A percentile compares a stretch with the other conserved stretches of the same genome.
These are phyloP conservation scores for Xiphydria camelus DNA, from an alignment of 2,888 invertebrate genomes.

Conservation along the genomic window DNA sequence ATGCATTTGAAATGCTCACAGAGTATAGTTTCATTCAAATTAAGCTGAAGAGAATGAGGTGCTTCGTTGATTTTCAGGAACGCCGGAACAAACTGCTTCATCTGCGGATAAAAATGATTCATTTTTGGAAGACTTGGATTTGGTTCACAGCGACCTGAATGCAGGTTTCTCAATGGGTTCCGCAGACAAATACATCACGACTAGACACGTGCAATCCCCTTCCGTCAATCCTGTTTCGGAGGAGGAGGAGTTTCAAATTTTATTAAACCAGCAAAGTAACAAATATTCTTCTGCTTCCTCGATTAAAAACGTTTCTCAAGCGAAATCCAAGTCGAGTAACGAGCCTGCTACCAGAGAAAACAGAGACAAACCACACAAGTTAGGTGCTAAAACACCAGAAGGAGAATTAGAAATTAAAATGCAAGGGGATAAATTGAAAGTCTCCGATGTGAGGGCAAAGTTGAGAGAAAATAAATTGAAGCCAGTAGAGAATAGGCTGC, in stretches of 20 bases:
- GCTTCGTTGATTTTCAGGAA: too few species aligned
- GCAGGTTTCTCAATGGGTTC: slow-evolving; percentile 14
- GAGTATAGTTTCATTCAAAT: too few species aligned
- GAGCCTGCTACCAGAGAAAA: slow-evolving; percentile 14
- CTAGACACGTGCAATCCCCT: slow-evolving; percentile 31
- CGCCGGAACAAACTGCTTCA: too few species aligned
- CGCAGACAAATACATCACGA: slow-evolving; percentile 40
- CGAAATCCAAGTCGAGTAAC: slow-evolving; percentile 7
- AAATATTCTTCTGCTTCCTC: slow-evolving; percentile 10
- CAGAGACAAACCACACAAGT: too few species aligned
- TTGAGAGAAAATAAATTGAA: slow-evolving; percentile 16
- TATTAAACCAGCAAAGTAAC: slow-evolving; percentile 6
- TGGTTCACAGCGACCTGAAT: slow-evolving; percentile 28
- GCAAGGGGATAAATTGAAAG: slow-evolving; percentile 16
- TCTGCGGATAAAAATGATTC: slow-evolving; percentile 30
- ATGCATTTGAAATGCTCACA: too few species aligned
- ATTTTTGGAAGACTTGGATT: slow-evolving; percentile 45
- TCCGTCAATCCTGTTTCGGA: neutral
- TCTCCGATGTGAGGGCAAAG: slow-evolving; percentile 17
- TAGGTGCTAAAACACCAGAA: neutral
- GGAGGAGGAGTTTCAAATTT: slow-evolving; percentile 15
- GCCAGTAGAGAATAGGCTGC: slow-evolving; percentile 13
- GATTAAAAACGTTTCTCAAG: slow-evolving; percentile 8
- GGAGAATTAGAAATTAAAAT: slow-evolving; percentile 22
- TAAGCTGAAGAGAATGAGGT: too few species aligned